Conservation (phyloP, 2,797 vertebrate species). For the Melanogrammus aeglefinus region DNA sequence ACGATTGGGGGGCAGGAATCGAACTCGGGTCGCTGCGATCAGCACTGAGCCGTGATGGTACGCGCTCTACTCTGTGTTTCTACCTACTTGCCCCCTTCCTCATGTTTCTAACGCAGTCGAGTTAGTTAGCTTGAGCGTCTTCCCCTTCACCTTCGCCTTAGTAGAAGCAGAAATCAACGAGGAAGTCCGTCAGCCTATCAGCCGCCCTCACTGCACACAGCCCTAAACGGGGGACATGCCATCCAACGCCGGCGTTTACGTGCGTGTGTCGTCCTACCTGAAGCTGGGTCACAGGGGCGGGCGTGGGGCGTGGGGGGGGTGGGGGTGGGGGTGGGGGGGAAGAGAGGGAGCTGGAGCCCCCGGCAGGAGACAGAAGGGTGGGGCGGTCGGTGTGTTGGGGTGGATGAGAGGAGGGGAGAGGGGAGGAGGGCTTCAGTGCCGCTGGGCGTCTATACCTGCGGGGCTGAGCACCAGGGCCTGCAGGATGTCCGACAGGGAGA, state of each 20-base stretch:
- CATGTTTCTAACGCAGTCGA: background rate
- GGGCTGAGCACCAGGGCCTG: slow-evolving; percentile 95
- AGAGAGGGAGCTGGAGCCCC: slow-evolving; percentile 55
- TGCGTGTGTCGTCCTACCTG: slow-evolving; percentile 62
- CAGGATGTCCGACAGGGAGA: slow-evolving; percentile 97
- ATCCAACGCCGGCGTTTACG: slow-evolving; percentile 4
- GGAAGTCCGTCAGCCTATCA: background rate
- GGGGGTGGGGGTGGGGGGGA: slow-evolving; percentile 48
- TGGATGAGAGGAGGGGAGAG: slow-evolving; percentile 15
- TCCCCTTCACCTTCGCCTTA: background rate
- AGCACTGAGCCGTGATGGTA: no score
- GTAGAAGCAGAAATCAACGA: background rate
- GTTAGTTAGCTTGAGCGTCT: background rate
- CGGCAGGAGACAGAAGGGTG: background rate
- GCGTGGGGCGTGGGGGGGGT: slow-evolving; percentile 42
- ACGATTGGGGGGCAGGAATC: no score
- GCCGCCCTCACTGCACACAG: background rate
- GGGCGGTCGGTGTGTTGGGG: background rate
- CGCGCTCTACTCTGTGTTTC: no score
- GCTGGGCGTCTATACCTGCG: slow-evolving; percentile 85
- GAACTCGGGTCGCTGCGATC: no score
- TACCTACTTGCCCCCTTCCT: no score
- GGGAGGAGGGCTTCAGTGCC: slow-evolving; percentile 51
- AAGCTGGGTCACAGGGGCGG: slow-evolving; percentile 50
- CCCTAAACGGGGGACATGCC: background rate